phyloP scores from a whole-genome alignment of 2,113 vertebrate species.

The Patagioenas fasciata region DNA sequence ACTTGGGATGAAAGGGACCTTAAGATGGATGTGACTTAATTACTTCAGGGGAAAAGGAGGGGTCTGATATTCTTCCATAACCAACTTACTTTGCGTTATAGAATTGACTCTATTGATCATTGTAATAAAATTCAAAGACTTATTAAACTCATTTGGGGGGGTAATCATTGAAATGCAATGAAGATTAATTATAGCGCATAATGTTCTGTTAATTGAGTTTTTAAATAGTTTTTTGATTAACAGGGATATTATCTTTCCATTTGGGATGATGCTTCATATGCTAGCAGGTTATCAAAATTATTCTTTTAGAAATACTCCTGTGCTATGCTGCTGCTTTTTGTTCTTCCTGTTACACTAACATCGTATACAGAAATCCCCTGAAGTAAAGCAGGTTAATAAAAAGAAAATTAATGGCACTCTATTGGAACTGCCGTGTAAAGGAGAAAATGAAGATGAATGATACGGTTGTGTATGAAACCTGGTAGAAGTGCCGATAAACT shows the following conservation, averaged over 20 bases:
- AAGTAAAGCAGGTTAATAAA: constrained; percentile 57
- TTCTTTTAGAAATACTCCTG: constrained; percentile 23
- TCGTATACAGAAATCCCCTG: not conserved
- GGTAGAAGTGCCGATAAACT: constrained; percentile 64
- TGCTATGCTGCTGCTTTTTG: constrained; percentile 37
- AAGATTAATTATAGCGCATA: constrained; percentile 82
- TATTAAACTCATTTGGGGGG: constrained; percentile 67
- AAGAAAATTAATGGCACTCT: constrained; percentile 55
- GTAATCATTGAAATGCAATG: constrained; percentile 73
- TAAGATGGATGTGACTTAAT: constrained; percentile 73
- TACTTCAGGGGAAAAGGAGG: constrained; percentile 56
- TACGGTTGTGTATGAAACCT: constrained; percentile 52
- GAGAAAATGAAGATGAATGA: constrained; percentile 72
- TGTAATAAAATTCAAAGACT: constrained; percentile 73
- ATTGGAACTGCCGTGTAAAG: constrained; percentile 42
- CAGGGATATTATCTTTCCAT: constrained; percentile 74
- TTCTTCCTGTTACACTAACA: constrained; percentile 9
- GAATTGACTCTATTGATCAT: constrained; percentile 78
- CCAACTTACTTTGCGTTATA: constrained; percentile 67
- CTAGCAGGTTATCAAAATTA: constrained; percentile 65
- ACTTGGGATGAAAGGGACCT: constrained; percentile 54
- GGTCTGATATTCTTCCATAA: constrained; percentile 64
- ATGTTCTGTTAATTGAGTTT: constrained; percentile 82
- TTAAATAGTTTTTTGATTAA: constrained; percentile 83
- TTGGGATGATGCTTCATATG: constrained; percentile 61